Percentiles rank a stretch among this genome's conserved stretches.
These are phyloP conservation scores for Catostylus mosaicus DNA, from an alignment of 30 jellyfish, hydroid and myxozoan genomes.

Conservation along the genomic window DNA sequence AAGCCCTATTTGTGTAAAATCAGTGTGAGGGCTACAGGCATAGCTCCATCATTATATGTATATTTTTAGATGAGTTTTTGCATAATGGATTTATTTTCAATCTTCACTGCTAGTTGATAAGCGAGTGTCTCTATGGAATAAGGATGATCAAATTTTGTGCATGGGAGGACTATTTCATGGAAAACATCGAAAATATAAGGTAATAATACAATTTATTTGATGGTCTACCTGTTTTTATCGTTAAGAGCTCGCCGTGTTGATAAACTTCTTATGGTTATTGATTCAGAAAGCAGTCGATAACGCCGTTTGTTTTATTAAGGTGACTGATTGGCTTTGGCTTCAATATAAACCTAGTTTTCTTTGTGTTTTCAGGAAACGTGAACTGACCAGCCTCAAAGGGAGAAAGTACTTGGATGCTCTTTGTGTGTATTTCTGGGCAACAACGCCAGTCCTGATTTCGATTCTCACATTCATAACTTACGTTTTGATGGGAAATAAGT, in stretches of 20 bases:
- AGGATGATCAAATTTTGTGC: slow-evolving; percentile 91
- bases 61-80: not conserved
- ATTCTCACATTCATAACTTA: slow-evolving; percentile 86
- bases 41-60: not conserved
- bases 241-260: not conserved
- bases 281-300: too few species aligned
- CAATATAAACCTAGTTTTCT: not conserved
- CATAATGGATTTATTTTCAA: not conserved
- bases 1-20: too few species aligned
- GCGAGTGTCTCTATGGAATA: slow-evolving; percentile 85
- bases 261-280: not conserved
- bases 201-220: not conserved
- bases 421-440: slow-evolving; percentile 99
- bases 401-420: slow-evolving; percentile 94
- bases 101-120: slow-evolving; percentile 63
- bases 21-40: not conserved
- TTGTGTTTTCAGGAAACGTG: slow-evolving; percentile 64
- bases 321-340: too few species aligned
- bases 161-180: slow-evolving; percentile 82
- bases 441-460: slow-evolving; percentile 94
- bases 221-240: too few species aligned
- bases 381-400: slow-evolving; percentile 81
- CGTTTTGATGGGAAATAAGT: slow-evolving; percentile 72
- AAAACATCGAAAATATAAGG: slow-evolving; percentile 76
- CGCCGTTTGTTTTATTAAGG: too few species aligned